Evolutionary conservation across 2,888 invertebrate genomes (phyloP).

Genomic region (Nemotelus nigrinus): DNA sequence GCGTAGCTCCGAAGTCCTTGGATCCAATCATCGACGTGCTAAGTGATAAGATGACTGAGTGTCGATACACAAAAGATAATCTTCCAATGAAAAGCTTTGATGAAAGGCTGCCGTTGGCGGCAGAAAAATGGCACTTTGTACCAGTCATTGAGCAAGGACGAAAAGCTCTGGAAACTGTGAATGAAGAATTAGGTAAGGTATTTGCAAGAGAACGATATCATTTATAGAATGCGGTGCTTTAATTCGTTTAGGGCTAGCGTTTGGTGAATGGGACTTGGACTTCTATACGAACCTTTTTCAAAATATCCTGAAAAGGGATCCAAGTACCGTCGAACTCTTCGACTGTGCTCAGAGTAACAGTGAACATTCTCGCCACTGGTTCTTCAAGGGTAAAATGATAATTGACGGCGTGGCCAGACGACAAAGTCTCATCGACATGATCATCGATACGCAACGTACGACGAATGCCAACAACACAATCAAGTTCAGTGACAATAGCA

Average conservation of each 20-base stretch:
- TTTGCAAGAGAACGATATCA: not conserved
- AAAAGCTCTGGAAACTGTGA: conserved; percentile 83
- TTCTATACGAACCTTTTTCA: conserved; percentile 89
- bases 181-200: conserved; percentile 73
- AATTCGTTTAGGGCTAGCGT: conserved; percentile 77
- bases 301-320: conserved; percentile 85
- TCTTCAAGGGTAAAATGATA: conserved; percentile 91
- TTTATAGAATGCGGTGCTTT: conserved; percentile 46
- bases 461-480: conserved; percentile 95
- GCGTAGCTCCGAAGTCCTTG: conserved; percentile 41
- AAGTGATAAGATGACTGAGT: conserved; percentile 94
- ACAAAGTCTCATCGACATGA: conserved; percentile 91
- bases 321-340: conserved; percentile 97
- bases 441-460: conserved; percentile 85
- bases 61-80: conserved; percentile 77
- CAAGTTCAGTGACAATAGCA: conserved; percentile 97
- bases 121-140: conserved; percentile 84
- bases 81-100: conserved; percentile 74
- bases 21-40: conserved; percentile 69
- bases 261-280: conserved; percentile 91
- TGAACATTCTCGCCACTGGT: conserved; percentile 99
- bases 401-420: conserved; percentile 80
- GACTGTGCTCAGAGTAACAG: conserved; percentile 98
- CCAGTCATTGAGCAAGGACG: conserved; percentile 82
- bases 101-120: conserved; percentile 72